Conservation (phyloP, 2,113 vertebrate species). For the Petroica traversi region DNA sequence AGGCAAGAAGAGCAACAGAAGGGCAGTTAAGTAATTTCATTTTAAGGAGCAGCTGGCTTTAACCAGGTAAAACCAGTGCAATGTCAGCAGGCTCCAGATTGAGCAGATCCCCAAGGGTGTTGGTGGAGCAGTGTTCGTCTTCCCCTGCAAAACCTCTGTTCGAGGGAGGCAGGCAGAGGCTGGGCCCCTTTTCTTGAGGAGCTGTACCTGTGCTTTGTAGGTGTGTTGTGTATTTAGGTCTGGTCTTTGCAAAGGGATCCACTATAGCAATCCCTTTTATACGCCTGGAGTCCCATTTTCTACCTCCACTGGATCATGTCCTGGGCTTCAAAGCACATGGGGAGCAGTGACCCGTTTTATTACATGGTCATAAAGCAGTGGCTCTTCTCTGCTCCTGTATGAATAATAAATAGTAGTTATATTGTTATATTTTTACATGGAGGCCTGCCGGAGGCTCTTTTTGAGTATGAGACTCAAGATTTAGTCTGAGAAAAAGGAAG, state of each 20-base stretch:
- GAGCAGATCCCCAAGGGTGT: not conserved
- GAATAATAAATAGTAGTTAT: not conserved
- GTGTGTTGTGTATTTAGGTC: not conserved
- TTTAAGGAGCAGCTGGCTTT: not conserved
- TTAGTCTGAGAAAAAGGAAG: not conserved
- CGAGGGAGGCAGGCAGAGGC: rapidly evolving
- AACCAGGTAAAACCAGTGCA: not conserved
- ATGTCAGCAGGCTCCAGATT: not conserved
- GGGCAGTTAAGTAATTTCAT: not conserved
- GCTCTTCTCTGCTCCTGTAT: not conserved
- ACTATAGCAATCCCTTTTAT: not conserved
- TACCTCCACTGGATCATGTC: not conserved
- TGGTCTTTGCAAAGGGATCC: not conserved
- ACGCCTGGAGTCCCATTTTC: not conserved
- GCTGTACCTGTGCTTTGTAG: not conserved
- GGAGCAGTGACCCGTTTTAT: not conserved
- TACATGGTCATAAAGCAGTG: not conserved
- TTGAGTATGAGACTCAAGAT: not conserved
- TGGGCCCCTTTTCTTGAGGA: not conserved
- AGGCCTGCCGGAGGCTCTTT: not conserved
- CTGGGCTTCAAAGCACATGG: not conserved
- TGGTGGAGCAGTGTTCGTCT: not conserved
- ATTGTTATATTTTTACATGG: not conserved
- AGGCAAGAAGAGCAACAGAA: not conserved
- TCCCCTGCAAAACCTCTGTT: not conserved